Evolutionary conservation across 2,797 vertebrate species (phyloP), one percentile per base, ranked within the genome.

Genomic region (Gymnoscopelus microlampas): DNA sequence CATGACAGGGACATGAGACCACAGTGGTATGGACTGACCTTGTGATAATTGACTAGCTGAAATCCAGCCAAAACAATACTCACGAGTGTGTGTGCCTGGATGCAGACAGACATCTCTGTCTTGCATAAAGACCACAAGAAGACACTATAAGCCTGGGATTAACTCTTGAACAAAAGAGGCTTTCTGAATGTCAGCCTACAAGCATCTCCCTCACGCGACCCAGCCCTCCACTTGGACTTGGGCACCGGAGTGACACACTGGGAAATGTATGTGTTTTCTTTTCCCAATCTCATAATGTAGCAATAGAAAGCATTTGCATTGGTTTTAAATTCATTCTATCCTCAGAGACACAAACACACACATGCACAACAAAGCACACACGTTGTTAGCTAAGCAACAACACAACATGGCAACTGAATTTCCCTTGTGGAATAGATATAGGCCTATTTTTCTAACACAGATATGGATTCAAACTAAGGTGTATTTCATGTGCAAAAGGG

Each of bases 131-230:
- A 70, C 66, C 56, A 53, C 63, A 72, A 50, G 66, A 50, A 79
- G 73, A 82, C 81, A 77, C 73, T 73, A 60, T 85, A 88, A 91
- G 73, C 68, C 73, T 61, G 56, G 85, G 91, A 92, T 93, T 87
- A 91, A 71, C 72, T 61, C 13, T 10, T 63, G 55, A 76, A 86
- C 77, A 90, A 88, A 44, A 88, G 76, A 86, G 79, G 85, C 80
- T 87, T 89, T 90, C 74, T 83, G 58, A 67, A 73, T 55, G 23
- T 47, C 49, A 63, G 58, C 72, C 70, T 59, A 3, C 35, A 14
- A 69, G 54, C 62, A 66, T 67, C 65, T 70, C 63, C 69, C 70
- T 35, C 23, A 39, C 13, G 24, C 68, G 68, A 32, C 10, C 39
- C 12, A 48, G 4, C 39, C 70, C 63, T 49, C 14, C 47, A 47